Evolutionary conservation across 2,113 vertebrate genomes (phyloP), one percentile per base, ranked within the genome.

Genomic region (Mugil cephalus): DNA sequence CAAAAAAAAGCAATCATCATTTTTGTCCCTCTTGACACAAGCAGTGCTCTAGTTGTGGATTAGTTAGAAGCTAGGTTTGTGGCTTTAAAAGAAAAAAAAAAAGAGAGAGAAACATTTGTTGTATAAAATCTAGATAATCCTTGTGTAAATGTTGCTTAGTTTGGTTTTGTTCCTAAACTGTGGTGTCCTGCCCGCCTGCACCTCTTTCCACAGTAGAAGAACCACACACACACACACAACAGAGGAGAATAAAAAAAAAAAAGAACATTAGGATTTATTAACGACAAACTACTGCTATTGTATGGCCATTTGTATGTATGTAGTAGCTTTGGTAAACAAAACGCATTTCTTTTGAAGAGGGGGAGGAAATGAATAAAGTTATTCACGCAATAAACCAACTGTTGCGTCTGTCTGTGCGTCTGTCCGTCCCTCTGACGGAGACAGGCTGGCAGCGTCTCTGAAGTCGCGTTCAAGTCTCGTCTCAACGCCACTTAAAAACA

Each of bases 341-440:
- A n/a, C 53, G 90, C 88, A 78, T 92, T 93, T 90, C 88, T 93
- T 93, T 92, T 87, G 88, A 91, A 85, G 88, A 92, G 71, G 72
- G 73, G 86, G 82, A 86, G 80, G 64, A 91, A 87, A 89, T 87
- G 63, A 93, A 95, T 94, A 93, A 98, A 97, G 90, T 93, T 93
- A 95, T 91, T 93, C 93, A 91, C 93, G 96, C 97, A 99, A 96
- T 96, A 96, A 95, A 94, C 73, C 89, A 12, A 40, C 48, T 6
- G 13, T 78, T 69, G 83, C 8, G 6, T 53, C 39, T 7, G 39
- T 69, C 61, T 67, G 14, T 6, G 13, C 39, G 1, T 58, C 19
- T 4, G 40, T 54, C 63, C 1, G 10, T 67, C 42, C 14, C 45
- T 64, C 42, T 8, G 17, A 24, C 6, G 2, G 38, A 10, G 15